Conservation (phyloP, 2,113 vertebrate genomes). For the Crotophaga sulcirostris region DNA sequence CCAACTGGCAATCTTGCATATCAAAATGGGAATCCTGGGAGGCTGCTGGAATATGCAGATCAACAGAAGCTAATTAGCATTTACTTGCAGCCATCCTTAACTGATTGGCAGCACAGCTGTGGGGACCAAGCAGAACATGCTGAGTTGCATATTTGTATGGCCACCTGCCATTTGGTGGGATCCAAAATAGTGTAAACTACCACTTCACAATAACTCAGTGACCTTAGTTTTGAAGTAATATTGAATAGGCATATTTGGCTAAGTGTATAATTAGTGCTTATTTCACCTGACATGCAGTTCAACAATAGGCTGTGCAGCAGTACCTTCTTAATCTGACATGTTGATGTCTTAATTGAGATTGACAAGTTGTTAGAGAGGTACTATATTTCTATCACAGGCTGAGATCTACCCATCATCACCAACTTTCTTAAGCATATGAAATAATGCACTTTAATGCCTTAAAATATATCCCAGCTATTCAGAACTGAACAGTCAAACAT, state of each 20-base stretch:
- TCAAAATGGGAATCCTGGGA: constrained; percentile 83
- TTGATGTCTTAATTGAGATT: constrained; percentile 82
- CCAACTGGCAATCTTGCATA: constrained; percentile 82
- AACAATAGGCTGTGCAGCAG: constrained; percentile 72
- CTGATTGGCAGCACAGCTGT: constrained; percentile 87
- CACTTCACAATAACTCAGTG: constrained; percentile 72
- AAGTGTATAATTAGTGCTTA: constrained; percentile 78
- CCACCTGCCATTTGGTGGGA: constrained; percentile 84
- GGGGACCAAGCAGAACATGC: constrained; percentile 82
- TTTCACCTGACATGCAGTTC: constrained; percentile 81
- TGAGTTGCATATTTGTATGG: constrained; percentile 83
- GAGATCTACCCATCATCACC: constrained; percentile 40
- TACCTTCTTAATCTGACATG: constrained; percentile 76
- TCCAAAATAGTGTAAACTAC: constrained; percentile 80
- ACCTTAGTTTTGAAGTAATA: constrained; percentile 77
- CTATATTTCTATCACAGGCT: constrained; percentile 43
- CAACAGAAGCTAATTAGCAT: constrained; percentile 89
- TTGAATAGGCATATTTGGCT: constrained; percentile 73
- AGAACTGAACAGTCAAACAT: not conserved
- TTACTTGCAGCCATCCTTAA: constrained; percentile 83
- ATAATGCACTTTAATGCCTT: constrained; percentile 17
- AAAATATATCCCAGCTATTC: constrained; percentile 5
- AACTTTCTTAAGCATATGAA: constrained; percentile 22
- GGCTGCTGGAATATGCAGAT: constrained; percentile 82
- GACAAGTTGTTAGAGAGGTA: constrained; percentile 76